Base-by-base conservation (phyloP, 2,113 vertebrate genomes). In the Numida meleagris region DNA sequence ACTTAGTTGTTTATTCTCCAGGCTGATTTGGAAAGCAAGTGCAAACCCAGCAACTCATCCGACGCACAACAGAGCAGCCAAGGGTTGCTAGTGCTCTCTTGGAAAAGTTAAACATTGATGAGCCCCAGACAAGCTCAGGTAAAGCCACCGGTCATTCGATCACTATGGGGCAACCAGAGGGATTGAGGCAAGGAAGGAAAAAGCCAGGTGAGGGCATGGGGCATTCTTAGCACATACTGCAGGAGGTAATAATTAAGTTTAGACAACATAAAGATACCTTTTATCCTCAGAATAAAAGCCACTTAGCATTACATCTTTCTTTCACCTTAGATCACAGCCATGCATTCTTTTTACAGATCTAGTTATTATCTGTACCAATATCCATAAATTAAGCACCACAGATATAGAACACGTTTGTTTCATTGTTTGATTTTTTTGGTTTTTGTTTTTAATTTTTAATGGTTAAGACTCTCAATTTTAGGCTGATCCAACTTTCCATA, bases 51-150 rank as follows among this genome's bases (percentile, higher is more conserved):
- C 51, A 93, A 77, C 72, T 51, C 65, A 59, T 43, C 76, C n/a
- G 38, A 77, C 17, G 45, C 59, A 55, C 50, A 59, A 38, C 19
- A 57, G 33, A 63, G 61, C 38, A 57, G 46, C 83, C 90, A 75
- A 62, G 73, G 65, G 68, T 8, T 94, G 75, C 61, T 86, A 82
- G 89, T 3, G 43, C 72, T 36, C 40, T 59, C 85, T 62, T 48
- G 19, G 71, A 94, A 71, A 83, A 94, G 95, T 95, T 96, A 96
- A 96, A 96, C 77, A 96, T 95, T 96, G 89, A 94, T 48, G 70
- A 43, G 57, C 40, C 36, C 72, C 34, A 66, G 84, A 72, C 38
- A 63, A 83, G 59, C 42, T 45, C 63, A 76, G 65, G 75, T 74
- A 90, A 86, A 94, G 42, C 79, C 46, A 48, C 2, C 38, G 88